phyloP scores from a whole-genome alignment of 2,888 invertebrate species.

The Drosophila testacea region DNA sequence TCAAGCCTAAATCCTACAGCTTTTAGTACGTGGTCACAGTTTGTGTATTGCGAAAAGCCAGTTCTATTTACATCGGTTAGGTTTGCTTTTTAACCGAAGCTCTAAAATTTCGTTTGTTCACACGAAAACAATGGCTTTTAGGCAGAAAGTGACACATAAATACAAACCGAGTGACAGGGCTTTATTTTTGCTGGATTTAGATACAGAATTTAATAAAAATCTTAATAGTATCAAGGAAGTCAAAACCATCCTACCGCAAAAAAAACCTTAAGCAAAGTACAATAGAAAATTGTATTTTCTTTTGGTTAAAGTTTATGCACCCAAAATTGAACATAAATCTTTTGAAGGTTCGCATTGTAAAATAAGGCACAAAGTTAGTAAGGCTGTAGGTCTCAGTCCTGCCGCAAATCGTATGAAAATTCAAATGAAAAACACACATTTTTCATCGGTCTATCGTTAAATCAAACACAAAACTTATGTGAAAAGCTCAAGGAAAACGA shows the following conservation, averaged over 20 bases:
- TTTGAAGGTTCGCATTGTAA: no score
- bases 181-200: not conserved
- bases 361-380: not conserved
- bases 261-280: not conserved
- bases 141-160: no score
- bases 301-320: not conserved
- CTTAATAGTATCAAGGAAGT: not conserved
- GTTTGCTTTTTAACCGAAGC: no score
- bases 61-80: no score
- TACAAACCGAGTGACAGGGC: no score
- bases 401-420: conserved; percentile 59
- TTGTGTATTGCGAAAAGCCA: no score
- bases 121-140: no score
- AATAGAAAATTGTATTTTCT: not conserved
- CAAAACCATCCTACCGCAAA: not conserved
- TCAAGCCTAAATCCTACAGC: no score
- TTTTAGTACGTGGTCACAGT: no score
- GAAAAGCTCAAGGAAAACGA: conserved; percentile 26
- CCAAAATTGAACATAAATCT: conserved; percentile 47
- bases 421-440: conserved; percentile 47
- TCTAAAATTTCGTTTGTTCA: no score
- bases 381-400: conserved; percentile 14
- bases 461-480: conserved; percentile 45
- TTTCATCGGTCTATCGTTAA: conserved; percentile 41
- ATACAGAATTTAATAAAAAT: not conserved